These are phyloP conservation scores for Acromyrmex heyeri DNA, from an alignment of 1,140 invertebrate species.

Conservation along the genomic window DNA sequence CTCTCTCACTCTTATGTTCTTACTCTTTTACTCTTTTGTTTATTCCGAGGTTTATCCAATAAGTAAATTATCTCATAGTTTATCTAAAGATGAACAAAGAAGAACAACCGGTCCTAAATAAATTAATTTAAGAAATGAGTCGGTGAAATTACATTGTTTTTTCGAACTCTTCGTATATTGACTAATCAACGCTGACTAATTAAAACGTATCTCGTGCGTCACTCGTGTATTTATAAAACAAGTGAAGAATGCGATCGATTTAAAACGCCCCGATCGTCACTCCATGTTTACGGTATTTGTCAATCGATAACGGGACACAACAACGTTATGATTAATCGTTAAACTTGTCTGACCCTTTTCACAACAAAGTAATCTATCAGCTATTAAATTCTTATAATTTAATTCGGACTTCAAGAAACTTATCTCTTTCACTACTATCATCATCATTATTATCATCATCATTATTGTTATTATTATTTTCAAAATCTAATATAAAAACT, in stretches of 20 bases:
- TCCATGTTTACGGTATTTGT: slow-evolving; percentile 7
- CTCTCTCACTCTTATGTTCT: too few species aligned
- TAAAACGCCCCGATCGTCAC: slow-evolving; percentile 18
- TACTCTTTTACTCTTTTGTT: too few species aligned
- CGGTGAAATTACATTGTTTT: neutral
- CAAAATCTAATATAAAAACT: neutral
- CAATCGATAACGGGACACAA: neutral
- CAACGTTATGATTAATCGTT: slow-evolving; percentile 11
- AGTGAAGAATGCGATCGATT: slow-evolving; percentile 31
- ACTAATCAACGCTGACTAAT: slow-evolving; percentile 21
- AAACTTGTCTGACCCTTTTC: slow-evolving; percentile 21
- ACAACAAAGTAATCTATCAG: neutral
- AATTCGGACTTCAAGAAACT: slow-evolving; percentile 17
- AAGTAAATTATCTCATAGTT: too few species aligned
- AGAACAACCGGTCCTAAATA: neutral
- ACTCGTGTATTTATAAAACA: slow-evolving; percentile 41
- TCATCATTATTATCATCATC: neutral
- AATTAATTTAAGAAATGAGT: slow-evolving; percentile 18
- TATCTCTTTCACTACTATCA: neutral
- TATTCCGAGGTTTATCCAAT: too few species aligned
- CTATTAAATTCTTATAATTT: slow-evolving; percentile 27
- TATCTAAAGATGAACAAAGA: too few species aligned
- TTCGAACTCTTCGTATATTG: neutral
- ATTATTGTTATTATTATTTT: neutral
- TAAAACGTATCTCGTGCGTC: slow-evolving; percentile 28